These are phyloP conservation scores for Philopedon plagiatum DNA, from an alignment of 2,888 invertebrate species.

Conservation along the genomic window DNA sequence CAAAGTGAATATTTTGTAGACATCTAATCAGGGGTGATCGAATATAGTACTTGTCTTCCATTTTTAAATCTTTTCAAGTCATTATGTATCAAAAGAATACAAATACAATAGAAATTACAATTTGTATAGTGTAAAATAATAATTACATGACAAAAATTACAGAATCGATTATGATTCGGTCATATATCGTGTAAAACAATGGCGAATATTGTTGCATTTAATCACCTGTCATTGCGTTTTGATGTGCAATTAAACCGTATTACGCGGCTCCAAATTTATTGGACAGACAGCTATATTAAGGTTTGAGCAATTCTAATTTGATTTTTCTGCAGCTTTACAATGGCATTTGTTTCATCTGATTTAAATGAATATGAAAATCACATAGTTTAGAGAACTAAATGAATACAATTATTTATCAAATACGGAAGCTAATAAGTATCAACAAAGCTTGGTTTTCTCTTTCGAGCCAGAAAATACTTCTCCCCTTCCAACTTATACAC, in stretches of 20 bases:
- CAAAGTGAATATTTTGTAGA: too few relatives aligned
- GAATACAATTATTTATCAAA: too few relatives aligned
- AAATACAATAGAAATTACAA: too few relatives aligned
- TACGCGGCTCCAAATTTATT: constrained; percentile 4
- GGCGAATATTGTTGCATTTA: constrained; percentile 24
- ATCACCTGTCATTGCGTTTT: constrained; percentile 20
- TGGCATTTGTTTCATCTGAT: neutral
- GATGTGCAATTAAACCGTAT: constrained; percentile 11
- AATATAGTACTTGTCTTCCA: too few relatives aligned
- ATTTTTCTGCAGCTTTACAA: neutral
- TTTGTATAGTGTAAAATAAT: neutral
- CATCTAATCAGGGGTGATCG: too few relatives aligned
- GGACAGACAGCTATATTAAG: constrained; percentile 7
- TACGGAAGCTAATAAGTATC: too few relatives aligned
- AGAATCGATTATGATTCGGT: constrained; percentile 5
- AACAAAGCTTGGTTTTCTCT: too few relatives aligned
- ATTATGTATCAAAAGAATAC: too few relatives aligned
- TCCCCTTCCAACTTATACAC: too few relatives aligned
- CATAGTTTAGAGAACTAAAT: too few relatives aligned
- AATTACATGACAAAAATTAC: neutral
- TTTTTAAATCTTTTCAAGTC: too few relatives aligned
- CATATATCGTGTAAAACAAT: constrained; percentile 9
- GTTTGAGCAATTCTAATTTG: constrained; percentile 12
- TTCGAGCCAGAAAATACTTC: too few relatives aligned
- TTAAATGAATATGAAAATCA: neutral